Evolutionary conservation across 2,888 invertebrate genomes (phyloP).

Genomic region (Bruchidius siliquastri): DNA sequence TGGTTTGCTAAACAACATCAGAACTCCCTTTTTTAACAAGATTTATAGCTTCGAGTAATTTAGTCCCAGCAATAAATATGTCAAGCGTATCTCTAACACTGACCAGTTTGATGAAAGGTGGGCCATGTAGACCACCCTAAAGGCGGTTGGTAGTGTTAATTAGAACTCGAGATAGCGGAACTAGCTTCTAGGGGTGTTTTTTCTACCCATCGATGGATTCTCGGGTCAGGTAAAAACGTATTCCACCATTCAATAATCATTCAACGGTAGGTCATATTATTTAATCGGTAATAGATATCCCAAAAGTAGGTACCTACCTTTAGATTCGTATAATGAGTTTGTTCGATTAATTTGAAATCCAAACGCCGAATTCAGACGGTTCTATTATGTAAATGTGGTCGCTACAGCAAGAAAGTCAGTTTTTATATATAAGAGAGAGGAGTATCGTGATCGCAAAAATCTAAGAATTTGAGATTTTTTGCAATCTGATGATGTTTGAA

Average conservation of each 20-base stretch:
- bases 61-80: background rate
- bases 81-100: background rate
- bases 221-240: background rate
- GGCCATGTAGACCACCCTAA: background rate
- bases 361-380: too few species aligned
- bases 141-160: background rate
- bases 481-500: too few species aligned
- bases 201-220: background rate
- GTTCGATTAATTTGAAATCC: too few species aligned
- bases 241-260: background rate
- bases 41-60: background rate
- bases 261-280: background rate
- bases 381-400: too few species aligned
- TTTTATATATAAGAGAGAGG: too few species aligned
- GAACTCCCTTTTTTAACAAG: background rate
- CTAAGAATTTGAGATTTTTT: too few species aligned
- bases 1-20: background rate
- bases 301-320: background rate
- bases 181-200: background rate
- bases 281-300: background rate
- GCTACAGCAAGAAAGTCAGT: too few species aligned
- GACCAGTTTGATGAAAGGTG: background rate
- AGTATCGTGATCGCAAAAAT: too few species aligned
- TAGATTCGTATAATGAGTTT: background rate
- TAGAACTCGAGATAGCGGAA: background rate